These are phyloP conservation scores for Holocentrus rufus DNA, from an alignment of 2,797 vertebrate genomes.

Conservation along the genomic window DNA sequence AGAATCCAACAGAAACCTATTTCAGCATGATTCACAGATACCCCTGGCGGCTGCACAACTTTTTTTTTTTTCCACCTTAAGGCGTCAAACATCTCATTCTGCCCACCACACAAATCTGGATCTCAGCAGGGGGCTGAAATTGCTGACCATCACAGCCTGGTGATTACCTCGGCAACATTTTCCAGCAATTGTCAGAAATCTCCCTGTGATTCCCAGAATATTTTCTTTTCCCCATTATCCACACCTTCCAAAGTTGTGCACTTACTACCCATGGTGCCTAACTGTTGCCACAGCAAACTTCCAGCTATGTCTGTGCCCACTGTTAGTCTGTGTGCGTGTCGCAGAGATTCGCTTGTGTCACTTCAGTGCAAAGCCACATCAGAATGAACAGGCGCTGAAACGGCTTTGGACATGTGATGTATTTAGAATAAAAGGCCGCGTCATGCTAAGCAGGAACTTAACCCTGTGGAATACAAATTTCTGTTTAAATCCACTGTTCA, in stretches of 20 bases:
- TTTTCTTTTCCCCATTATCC: conserved; percentile 66
- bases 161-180: conserved; percentile 70
- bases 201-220: conserved; percentile 58
- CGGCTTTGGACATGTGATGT: not conserved
- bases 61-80: conserved; percentile 36
- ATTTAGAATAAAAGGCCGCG: conserved; percentile 1
- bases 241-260: conserved; percentile 53
- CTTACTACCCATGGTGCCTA: conserved; percentile 55
- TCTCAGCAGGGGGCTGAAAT: conserved; percentile 66
- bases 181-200: conserved; percentile 65
- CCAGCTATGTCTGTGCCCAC: conserved; percentile 6
- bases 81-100: conserved; percentile 51
- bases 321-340: conserved; percentile 15
- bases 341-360: conserved; percentile 18
- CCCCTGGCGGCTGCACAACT: conserved; percentile 31
- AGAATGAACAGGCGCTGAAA: not conserved
- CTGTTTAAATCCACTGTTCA: conserved; percentile 24
- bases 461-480: conserved; percentile 16
- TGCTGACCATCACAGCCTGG: conserved; percentile 70
- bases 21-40: conserved; percentile 60
- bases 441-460: conserved; percentile 12
- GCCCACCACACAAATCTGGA: conserved; percentile 55
- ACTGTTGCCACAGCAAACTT: conserved; percentile 41
- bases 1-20: conserved; percentile 54
- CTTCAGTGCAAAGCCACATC: not conserved